These are phyloP conservation scores for Catocala fraxini DNA, from an alignment of 2,888 invertebrate species.

Conservation along the genomic window DNA sequence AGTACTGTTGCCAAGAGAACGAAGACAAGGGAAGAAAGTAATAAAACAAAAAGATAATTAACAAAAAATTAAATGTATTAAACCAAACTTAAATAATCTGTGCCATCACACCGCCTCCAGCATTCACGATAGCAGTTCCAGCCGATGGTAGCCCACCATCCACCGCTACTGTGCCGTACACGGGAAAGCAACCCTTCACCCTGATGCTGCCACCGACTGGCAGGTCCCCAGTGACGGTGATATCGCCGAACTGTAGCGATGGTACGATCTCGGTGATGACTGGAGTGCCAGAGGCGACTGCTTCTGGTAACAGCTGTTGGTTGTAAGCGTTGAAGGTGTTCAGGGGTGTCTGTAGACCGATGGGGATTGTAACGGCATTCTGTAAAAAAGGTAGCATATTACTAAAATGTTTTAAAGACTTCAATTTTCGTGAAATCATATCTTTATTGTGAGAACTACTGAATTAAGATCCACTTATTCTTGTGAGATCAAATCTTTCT, in stretches of 20 bases:
- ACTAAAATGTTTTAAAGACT: too few relatives aligned
- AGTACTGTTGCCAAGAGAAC: too few relatives aligned
- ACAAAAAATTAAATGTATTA: constrained; percentile 36
- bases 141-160: constrained; percentile 71
- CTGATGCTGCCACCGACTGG: constrained; percentile 74
- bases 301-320: constrained; percentile 26
- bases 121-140: constrained; percentile 69
- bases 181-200: constrained; percentile 74
- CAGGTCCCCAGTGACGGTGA: constrained; percentile 69
- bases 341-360: constrained; percentile 36
- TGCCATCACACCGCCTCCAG: constrained; percentile 53
- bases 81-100: constrained; percentile 30
- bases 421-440: too few relatives aligned
- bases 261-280: constrained; percentile 72
- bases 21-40: not conserved
- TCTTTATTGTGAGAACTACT: not conserved
- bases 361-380: constrained; percentile 46
- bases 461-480: not conserved
- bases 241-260: constrained; percentile 70
- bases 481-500: not conserved
- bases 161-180: constrained; percentile 72
- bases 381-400: constrained; percentile 29
- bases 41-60: constrained; percentile 7
- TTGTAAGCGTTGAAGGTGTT: constrained; percentile 18
- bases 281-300: constrained; percentile 60